Base-by-base conservation (phyloP, 2,888 invertebrate genomes). In the Hyposoter dolosus region DNA sequence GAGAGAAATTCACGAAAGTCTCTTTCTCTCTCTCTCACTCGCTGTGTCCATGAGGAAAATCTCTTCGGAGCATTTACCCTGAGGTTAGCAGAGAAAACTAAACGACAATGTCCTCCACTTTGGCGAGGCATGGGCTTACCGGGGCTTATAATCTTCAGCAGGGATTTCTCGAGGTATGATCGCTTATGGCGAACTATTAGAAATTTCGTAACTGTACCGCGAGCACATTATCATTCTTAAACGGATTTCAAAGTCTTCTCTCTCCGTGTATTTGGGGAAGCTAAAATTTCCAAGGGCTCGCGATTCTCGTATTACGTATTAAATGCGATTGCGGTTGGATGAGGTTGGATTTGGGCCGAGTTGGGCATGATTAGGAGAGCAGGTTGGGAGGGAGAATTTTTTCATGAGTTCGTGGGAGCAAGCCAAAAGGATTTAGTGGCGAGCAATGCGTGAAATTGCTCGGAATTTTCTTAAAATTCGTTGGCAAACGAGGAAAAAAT, bases 141-240 rank as follows among this genome's bases (percentile, higher is more conserved):
- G 53, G 9, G 10, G 83, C 76, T 81, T 81, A 84, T 81, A 76
- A 84, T 84, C 66, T 77, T 72, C 76, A 47, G 28, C 56, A 50
- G 72, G 72, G 72, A 80, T 84, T 81, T 81, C 47, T 19, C n/a
- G 68, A 9, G 47, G 23, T 10, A 40, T n/a, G 60, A 84, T 84
- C 84, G 77, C 66, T 81, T 77, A 81, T 77, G 81, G 47, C 43
- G 43, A 63, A 77, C 71, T 53, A 72, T 77, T 84, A 81, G 84
- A 84, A 72, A 84, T 84, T 84, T 66, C 66, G 47, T 47, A 77
- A 81, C 81, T 84, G 60, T 76, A 50, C 47, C 19, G 40, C 17
- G 35, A 35, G 66, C 66, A 17, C 79, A 68, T 68, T 50, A 68
- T 75, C 82, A 68, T 82, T 82, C 63, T 71, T 63, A 80, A 71